phyloP scores from a whole-genome alignment of 1,140 invertebrate genomes.

The Danaus plexippus region DNA sequence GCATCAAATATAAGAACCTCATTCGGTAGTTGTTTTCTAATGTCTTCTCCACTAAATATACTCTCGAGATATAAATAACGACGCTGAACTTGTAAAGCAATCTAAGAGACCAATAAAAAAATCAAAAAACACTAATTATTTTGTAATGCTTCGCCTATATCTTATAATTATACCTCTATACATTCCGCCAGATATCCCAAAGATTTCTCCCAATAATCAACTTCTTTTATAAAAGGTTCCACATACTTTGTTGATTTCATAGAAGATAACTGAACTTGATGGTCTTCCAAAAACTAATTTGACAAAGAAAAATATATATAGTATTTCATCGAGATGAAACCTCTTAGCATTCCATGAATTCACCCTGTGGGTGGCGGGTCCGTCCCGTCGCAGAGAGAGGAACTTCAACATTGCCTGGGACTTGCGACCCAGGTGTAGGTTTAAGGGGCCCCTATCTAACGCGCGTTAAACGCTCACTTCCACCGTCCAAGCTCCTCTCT shows the following conservation, averaged over 20 bases:
- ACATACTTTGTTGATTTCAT: constrained; percentile 92
- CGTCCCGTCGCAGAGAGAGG: too few species aligned
- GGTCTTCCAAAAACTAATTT: constrained; percentile 76
- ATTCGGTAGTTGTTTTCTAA: constrained; percentile 84
- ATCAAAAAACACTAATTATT: too few species aligned
- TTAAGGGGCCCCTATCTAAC: too few species aligned
- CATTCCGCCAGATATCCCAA: constrained; percentile 84
- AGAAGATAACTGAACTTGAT: constrained; percentile 81
- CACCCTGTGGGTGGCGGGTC: too few species aligned
- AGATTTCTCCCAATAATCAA: constrained; percentile 87
- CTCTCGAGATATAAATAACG: constrained; percentile 88
- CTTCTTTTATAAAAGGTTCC: constrained; percentile 84
- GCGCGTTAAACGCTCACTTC: too few species aligned
- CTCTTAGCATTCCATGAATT: too few species aligned
- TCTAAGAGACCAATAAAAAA: constrained; percentile 33
- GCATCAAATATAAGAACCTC: constrained; percentile 84
- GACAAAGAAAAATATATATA: too few species aligned
- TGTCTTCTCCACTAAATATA: constrained; percentile 89
- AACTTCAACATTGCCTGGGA: too few species aligned
- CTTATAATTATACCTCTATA: constrained; percentile 72
- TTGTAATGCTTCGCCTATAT: neutral
- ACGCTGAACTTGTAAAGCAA: constrained; percentile 81
- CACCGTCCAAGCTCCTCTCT: too few species aligned
- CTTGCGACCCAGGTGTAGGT: too few species aligned
- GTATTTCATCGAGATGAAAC: too few species aligned